A percentile compares a stretch with the other conserved stretches of the same genome.
These are phyloP conservation scores for Cheilosia soror DNA, from an alignment of 2,888 invertebrate species.

Conservation along the genomic window DNA sequence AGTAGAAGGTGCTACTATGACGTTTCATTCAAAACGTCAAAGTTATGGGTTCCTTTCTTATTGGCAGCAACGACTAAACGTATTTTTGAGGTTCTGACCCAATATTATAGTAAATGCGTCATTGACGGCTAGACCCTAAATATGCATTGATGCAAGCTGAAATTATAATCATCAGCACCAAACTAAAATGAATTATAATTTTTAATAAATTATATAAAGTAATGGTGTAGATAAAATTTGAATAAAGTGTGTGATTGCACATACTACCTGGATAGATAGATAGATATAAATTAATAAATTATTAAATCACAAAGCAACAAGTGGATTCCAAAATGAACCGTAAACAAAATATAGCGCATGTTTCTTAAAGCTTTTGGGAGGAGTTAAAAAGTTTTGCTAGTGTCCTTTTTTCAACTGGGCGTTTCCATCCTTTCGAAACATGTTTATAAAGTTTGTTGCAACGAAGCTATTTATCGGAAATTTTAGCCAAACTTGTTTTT, in stretches of 20 bases:
- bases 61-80: no score
- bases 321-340: slow-evolving; percentile 5
- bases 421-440: slow-evolving; percentile 28
- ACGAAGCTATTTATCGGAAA: neutral
- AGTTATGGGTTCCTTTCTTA: no score
- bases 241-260: neutral
- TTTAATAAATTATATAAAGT: no score
- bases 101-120: no score
- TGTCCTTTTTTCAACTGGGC: slow-evolving; percentile 44
- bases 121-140: no score
- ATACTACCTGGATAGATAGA: neutral
- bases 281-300: neutral
- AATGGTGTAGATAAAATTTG: neutral
- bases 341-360: slow-evolving; percentile 44
- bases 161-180: no score
- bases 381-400: slow-evolving; percentile 16
- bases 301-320: slow-evolving; percentile 29
- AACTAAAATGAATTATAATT: no score
- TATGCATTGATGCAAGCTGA: no score
- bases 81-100: no score
- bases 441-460: slow-evolving; percentile 9
- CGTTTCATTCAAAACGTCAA: no score
- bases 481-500: neutral
- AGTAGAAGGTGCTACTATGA: no score
- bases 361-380: slow-evolving; percentile 45